Evolutionary conservation across 2,797 vertebrate genomes (phyloP), one percentile per base, ranked within the genome.

Genomic region (Anguilla anguilla): DNA sequence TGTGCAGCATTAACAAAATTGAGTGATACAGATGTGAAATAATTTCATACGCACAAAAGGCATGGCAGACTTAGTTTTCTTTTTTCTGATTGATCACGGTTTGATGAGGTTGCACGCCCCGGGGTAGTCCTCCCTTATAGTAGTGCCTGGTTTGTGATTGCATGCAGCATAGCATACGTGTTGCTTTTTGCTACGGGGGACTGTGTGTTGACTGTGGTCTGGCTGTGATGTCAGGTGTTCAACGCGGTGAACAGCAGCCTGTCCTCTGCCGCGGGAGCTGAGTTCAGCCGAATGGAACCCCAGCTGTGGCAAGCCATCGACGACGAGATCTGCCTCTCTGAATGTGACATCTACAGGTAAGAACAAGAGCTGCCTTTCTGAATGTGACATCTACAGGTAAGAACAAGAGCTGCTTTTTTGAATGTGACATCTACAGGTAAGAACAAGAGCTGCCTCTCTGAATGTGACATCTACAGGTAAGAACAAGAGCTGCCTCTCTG

Each of bases 211-310:
- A 79, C 6, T 7, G 74, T 17, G 15, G 35, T 49, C 25, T 82
- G 28, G 55, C 6, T 85, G 81, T 59, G 28, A 69, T 25, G n/a
- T 11, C 88, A 94, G 94, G 93, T 94, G 85, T 87, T 92, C 86
- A 94, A 93, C 84, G 94, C 94, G 2, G 93, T 94, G 64, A 94
- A 94, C 87, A 92, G 93, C 88, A 94, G 93, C 87, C 89, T 94
- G 89, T 93, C 92, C 53, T 90, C 92, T 11, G 93, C 92, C 10
- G 94, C 91, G 0, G 94, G 94, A 22, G 92, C 90, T 49, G 89
- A 88, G 39, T 94, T 92, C 79, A 94, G 89, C 86, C 89, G 84
- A 17, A 90, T 94, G 5, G 91, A 93, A 88, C 89, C 92, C 77
- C 89, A 92, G 86, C 92, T 94, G n/a, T 94, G 93, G 94, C 91